Evolutionary conservation across 2,888 invertebrate species (phyloP), one percentile per base, ranked within the genome.

Genomic region (Caenorhabditis imperialis): DNA sequence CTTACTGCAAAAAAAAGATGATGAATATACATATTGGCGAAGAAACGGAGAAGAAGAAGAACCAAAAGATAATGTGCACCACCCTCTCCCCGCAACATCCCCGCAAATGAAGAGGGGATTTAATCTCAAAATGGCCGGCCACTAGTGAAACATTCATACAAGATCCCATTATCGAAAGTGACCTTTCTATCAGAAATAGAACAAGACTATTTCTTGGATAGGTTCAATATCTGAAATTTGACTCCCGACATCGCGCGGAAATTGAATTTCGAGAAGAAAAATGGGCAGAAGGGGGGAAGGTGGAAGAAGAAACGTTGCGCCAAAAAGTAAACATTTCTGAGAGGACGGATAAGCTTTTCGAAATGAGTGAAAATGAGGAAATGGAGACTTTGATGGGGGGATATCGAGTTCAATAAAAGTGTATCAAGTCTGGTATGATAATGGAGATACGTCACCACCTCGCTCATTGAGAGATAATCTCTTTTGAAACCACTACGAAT

Each of bases 281-380:
- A 27, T 22, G 18, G 20, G 16, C 18, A 12, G 57, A 57, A 57
- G 30, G 30, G 10, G 30, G 10, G 30, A 10, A 30, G 30, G 30
- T 7, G 30, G 30, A 30, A 10, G 55, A 67, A 67, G 67, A 67
- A 57, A 57, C 42, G 51, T 58, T 55, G 27, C 55, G 42, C 48
- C 53, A 44, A 55, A 51, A 67, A 67, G 67, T 58, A 67, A 67
- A 67, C 67, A 67, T 57, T 58, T 67, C 67, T 50, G 51, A 57
- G 67, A 50, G 51, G 55, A 40, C 27, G 65, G 67, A 67, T 67
- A 58, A 57, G 67, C 67, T 57, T 40, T 47, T 47, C 25, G 18
- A n/a, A n/a, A n/a, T n/a, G n/a, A n/a, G n/a, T n/a, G n/a, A n/a
- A n/a, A n/a, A n/a, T n/a, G n/a, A n/a, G n/a, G n/a, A n/a, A n/a